Conservation (phyloP, 2,113 vertebrate species). For the Neolamprologus hecqui region DNA sequence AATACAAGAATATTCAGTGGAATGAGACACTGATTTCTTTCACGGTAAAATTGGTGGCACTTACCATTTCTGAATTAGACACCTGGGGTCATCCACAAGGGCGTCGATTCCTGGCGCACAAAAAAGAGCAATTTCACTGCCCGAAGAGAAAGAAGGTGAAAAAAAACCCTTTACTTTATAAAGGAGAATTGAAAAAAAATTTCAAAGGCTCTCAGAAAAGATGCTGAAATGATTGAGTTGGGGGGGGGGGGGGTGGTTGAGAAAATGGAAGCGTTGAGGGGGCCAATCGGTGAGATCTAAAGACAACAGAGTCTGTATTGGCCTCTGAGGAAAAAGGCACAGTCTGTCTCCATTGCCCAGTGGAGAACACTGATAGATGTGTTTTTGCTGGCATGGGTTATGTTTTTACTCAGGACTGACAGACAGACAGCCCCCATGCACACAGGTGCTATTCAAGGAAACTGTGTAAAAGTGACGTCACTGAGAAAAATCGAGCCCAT, state of each 20-base stretch:
- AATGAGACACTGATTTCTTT: background rate
- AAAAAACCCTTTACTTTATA: conserved; percentile 15
- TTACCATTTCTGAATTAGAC: conserved; percentile 54
- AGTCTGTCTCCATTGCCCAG: conserved; percentile 42
- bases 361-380: conserved; percentile 63
- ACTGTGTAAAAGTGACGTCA: conserved; percentile 76
- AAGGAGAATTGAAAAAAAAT: background rate
- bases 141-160: background rate
- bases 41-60: conserved; percentile 46
- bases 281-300: background rate
- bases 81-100: conserved; percentile 49
- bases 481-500: conserved; percentile 48
- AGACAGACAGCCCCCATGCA: conserved; percentile 67
- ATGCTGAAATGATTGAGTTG: background rate
- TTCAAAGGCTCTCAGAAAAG: background rate
- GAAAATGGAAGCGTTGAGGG: background rate
- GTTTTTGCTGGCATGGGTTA: conserved; percentile 66
- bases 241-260: no score
- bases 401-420: conserved; percentile 72
- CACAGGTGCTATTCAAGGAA: conserved; percentile 79
- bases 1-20: background rate
- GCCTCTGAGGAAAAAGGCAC: conserved; percentile 23
- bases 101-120: conserved; percentile 17
- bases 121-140: conserved; percentile 18
- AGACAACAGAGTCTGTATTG: background rate